phyloP scores from a whole-genome alignment of 2,113 vertebrate species.

The Crotalus horridus region DNA sequence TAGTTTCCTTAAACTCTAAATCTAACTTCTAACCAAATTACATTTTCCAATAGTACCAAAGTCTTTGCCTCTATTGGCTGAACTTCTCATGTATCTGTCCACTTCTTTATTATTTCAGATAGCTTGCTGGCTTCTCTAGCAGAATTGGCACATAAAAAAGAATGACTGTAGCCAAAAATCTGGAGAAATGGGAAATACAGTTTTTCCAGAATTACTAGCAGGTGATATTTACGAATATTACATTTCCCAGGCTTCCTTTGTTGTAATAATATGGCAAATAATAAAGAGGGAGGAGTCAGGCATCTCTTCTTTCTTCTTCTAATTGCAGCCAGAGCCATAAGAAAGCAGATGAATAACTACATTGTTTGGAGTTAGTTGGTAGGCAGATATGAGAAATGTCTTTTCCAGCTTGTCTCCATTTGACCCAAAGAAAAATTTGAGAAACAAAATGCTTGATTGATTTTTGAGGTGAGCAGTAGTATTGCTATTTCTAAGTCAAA shows the following conservation, averaged over 20 bases:
- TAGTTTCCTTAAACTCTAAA: neutral
- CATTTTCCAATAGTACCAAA: neutral
- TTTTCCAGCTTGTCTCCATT: neutral
- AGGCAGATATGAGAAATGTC: neutral
- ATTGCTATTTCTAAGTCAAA: neutral
- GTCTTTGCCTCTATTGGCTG: neutral
- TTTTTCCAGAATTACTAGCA: neutral
- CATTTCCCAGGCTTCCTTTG: neutral
- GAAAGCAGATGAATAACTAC: neutral
- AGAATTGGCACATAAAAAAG: neutral
- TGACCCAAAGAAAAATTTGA: neutral
- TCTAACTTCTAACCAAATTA: neutral
- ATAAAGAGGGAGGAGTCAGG: neutral
- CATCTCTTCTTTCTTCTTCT: neutral
- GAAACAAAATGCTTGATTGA: neutral
- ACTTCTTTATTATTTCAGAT: neutral
- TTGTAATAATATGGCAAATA: neutral
- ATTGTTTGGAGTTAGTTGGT: neutral
- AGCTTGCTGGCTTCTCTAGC: neutral
- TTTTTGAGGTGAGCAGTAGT: neutral
- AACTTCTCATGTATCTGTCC: neutral
- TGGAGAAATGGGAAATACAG: neutral
- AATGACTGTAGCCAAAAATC: neutral
- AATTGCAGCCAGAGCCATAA: neutral
- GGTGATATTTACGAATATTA: neutral